These are phyloP conservation scores for Emys orbicularis DNA, from an alignment of 2,797 vertebrate species.

Conservation along the genomic window DNA sequence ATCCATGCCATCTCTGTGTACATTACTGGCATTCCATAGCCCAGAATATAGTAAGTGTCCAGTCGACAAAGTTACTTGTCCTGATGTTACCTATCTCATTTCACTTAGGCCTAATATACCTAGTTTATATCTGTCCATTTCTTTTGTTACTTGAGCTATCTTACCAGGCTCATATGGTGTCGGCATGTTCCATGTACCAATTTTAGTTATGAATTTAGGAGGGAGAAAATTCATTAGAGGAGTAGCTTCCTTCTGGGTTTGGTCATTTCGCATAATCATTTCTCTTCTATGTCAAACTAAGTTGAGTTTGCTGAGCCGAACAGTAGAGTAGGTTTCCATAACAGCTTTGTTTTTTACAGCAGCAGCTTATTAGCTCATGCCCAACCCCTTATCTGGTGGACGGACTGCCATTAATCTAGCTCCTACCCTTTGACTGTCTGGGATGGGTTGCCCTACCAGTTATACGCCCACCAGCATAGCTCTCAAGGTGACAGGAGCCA, in stretches of 20 bases:
- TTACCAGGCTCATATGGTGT: neutral
- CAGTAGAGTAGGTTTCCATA: neutral
- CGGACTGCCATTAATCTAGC: neutral
- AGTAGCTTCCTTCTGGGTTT: neutral
- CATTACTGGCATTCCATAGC: neutral
- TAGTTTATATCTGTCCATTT: neutral
- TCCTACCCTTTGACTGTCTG: neutral
- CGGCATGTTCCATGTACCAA: neutral
- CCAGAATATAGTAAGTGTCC: no score
- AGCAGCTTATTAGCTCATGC: neutral
- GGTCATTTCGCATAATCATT: neutral
- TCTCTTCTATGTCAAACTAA: neutral
- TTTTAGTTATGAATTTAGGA: neutral
- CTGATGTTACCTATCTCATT: neutral
- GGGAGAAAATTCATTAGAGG: neutral
- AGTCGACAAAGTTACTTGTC: no score
- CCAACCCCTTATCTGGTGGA: neutral
- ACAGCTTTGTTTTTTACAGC: neutral
- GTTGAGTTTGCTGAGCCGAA: neutral
- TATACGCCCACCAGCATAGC: neutral
- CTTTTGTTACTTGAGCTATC: neutral
- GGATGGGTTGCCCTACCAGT: neutral
- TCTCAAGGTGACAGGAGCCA: neutral
- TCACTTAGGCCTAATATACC: neutral
- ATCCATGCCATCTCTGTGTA: neutral